phyloP scores from a whole-genome alignment of 2,113 vertebrate species.

The Pagrus major region DNA sequence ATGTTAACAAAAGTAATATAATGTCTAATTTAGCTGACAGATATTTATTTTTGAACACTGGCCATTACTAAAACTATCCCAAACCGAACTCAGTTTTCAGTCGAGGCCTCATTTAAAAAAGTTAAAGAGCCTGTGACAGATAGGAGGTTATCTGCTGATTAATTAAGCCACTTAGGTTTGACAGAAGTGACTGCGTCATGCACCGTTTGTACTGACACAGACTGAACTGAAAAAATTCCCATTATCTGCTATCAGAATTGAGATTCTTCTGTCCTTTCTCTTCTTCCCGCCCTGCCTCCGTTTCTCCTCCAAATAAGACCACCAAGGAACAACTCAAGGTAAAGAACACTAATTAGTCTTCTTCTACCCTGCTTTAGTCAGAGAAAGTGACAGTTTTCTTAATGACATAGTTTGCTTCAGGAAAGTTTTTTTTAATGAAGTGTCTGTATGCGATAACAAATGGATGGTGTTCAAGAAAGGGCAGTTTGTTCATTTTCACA shows the following conservation, averaged over 20 bases:
- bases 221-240: constrained; percentile 36
- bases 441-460: constrained; percentile 49
- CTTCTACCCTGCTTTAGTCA: constrained; percentile 9
- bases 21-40: too few relatives aligned
- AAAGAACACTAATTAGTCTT: constrained; percentile 63
- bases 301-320: constrained; percentile 62
- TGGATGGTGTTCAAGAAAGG: constrained; percentile 21
- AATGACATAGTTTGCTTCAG: constrained; percentile 48
- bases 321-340: constrained; percentile 82
- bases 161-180: constrained; percentile 52
- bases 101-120: constrained; percentile 3
- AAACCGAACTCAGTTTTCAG: too few relatives aligned
- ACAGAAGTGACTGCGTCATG: constrained; percentile 45
- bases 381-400: constrained; percentile 50
- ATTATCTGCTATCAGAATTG: constrained; percentile 56
- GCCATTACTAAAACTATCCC: too few relatives aligned
- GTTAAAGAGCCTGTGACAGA: constrained; percentile 24
- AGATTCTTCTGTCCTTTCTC: constrained; percentile 61
- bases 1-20: too few relatives aligned
- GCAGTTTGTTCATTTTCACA: constrained; percentile 39
- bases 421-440: constrained; percentile 14
- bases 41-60: too few relatives aligned
- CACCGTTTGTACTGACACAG: constrained; percentile 36
- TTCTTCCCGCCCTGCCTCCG: neutral
- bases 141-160: constrained; percentile 56